These are phyloP conservation scores for Aromia moschata DNA, from an alignment of 2,888 invertebrate genomes.

Conservation along the genomic window DNA sequence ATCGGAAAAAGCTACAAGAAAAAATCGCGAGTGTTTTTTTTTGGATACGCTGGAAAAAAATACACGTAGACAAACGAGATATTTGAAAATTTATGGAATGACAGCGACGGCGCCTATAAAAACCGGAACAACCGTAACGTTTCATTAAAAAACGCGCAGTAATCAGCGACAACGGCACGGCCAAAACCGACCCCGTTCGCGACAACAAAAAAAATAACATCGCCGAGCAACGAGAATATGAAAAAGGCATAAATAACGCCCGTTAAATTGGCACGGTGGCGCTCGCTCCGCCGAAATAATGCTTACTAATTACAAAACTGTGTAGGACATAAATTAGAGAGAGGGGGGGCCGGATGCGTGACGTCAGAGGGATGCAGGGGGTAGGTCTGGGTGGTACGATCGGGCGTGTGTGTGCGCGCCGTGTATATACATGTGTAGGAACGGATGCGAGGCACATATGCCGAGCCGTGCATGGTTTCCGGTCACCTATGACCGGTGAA, in stretches of 20 bases:
- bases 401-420: conserved; percentile 30
- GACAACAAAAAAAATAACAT: conserved; percentile 14
- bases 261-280: conserved; percentile 25
- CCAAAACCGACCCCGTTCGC: conserved; percentile 5
- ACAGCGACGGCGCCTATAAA: too few relatives aligned
- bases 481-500: conserved; percentile 59
- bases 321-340: conserved; percentile 46
- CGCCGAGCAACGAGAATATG: conserved; percentile 12
- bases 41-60: too few relatives aligned
- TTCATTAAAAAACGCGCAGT: conserved; percentile 10
- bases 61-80: too few relatives aligned
- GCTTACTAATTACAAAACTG: conserved; percentile 46
- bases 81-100: too few relatives aligned
- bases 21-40: too few relatives aligned
- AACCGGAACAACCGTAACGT: too few relatives aligned
- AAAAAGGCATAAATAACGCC: conserved; percentile 30
- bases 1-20: too few relatives aligned
- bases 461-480: conserved; percentile 58
- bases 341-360: conserved; percentile 44
- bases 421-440: conserved; percentile 38
- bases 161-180: conserved; percentile 3
- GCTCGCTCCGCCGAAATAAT: conserved; percentile 30
- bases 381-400: conserved; percentile 42
- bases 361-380: conserved; percentile 50
- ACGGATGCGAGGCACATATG: conserved; percentile 61